Evolutionary conservation across 2,113 vertebrate species (phyloP).

Genomic region (Halcyon senegalensis): DNA sequence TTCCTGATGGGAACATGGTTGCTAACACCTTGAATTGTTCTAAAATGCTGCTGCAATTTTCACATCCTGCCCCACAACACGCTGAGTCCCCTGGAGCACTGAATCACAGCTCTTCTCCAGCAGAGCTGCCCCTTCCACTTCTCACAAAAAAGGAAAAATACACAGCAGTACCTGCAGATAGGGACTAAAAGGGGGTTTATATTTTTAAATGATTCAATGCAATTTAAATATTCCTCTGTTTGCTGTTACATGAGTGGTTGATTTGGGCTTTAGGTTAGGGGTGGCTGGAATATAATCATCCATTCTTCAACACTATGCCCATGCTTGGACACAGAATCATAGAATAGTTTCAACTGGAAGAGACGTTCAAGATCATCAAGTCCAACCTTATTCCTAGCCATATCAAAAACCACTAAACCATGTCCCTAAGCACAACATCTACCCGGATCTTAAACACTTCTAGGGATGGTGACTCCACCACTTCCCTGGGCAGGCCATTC

Average conservation of each 20-base stretch:
- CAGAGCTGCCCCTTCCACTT: not conserved
- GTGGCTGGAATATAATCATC: not conserved
- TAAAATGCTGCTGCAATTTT: not conserved
- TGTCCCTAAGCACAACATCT: no score
- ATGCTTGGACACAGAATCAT: not conserved
- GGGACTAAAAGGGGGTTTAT: not conserved
- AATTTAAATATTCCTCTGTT: not conserved
- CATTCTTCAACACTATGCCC: not conserved
- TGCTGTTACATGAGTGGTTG: not conserved
- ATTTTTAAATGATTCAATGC: not conserved
- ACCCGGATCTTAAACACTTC: no score
- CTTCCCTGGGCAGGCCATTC: no score
- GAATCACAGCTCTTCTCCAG: fast-evolving
- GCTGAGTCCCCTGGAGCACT: not conserved
- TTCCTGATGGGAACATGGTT: not conserved
- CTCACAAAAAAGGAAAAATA: not conserved
- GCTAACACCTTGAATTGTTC: not conserved
- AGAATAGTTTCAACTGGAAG: no score
- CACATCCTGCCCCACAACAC: fast-evolving
- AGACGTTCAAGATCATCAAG: no score
- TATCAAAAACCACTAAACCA: no score
- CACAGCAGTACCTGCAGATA: not conserved
- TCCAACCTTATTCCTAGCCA: no score
- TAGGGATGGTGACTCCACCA: no score
- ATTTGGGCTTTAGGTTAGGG: not conserved